Evolutionary conservation across 2,888 invertebrate species (phyloP).

Genomic region (Conus canariensis): DNA sequence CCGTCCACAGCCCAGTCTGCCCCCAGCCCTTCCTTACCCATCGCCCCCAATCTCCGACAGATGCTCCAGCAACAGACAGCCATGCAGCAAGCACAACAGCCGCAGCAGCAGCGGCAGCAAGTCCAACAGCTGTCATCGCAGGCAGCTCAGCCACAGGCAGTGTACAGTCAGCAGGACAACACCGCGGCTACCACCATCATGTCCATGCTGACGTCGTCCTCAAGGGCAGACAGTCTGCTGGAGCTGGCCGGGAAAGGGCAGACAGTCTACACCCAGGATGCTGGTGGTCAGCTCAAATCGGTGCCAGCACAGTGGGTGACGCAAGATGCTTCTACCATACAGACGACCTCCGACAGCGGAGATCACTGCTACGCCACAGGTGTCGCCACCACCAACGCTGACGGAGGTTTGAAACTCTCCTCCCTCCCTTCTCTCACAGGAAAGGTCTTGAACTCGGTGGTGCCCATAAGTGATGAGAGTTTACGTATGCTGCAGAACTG

Average conservation of each 20-base stretch:
- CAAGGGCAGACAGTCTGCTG: slow-evolving; percentile 11
- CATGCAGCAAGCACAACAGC: background rate
- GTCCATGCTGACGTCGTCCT: slow-evolving; percentile 31
- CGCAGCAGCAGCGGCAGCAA: slow-evolving; percentile 24
- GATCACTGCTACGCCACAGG: slow-evolving; percentile 52
- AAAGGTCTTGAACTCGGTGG: background rate
- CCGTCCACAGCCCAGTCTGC: slow-evolving; percentile 16
- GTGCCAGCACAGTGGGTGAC: slow-evolving; percentile 25
- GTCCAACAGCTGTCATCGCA: background rate
- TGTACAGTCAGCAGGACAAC: slow-evolving; percentile 16
- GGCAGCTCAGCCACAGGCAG: slow-evolving; percentile 12
- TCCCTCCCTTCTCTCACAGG: background rate
- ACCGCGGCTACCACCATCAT: slow-evolving; percentile 26
- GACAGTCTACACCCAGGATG: slow-evolving; percentile 4
- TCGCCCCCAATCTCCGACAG: slow-evolving; percentile 16
- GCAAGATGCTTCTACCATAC: slow-evolving; percentile 20
- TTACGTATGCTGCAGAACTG: slow-evolving; percentile 26
- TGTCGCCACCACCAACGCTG: slow-evolving; percentile 7
- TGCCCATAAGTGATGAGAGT: background rate
- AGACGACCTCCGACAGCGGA: slow-evolving; percentile 17
- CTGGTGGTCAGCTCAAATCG: slow-evolving; percentile 23
- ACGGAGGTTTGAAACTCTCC: background rate
- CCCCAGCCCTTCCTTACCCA: background rate
- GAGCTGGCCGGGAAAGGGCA: slow-evolving; percentile 2
- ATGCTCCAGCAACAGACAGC: slow-evolving; percentile 39